Evolutionary conservation across 2,888 invertebrate species (phyloP).

Genomic region (Harpalus rubripes): DNA sequence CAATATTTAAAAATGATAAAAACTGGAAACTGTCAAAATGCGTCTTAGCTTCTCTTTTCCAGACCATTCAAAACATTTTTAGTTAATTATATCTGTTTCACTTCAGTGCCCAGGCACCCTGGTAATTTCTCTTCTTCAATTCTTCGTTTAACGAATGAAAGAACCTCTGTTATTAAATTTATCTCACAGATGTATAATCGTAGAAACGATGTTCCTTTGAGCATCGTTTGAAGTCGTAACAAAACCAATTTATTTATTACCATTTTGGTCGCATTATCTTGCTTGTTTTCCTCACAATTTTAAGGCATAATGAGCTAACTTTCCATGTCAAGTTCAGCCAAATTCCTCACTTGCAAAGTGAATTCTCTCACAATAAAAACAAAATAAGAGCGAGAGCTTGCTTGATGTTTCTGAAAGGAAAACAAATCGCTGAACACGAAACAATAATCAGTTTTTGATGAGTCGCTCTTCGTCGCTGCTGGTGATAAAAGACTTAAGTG

Average conservation of each 20-base stretch:
- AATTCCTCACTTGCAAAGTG: slow-evolving; percentile 36
- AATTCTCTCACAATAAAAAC: slow-evolving; percentile 28
- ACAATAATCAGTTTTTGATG: slow-evolving; percentile 66
- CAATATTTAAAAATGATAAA: no score
- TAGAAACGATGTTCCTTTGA: slow-evolving; percentile 15
- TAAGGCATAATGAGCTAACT: slow-evolving; percentile 45
- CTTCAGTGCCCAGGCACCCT: neutral
- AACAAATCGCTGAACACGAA: slow-evolving; percentile 61
- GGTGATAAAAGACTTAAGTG: slow-evolving; percentile 60
- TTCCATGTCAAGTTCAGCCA: slow-evolving; percentile 24
- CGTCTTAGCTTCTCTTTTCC: no score
- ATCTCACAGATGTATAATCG: neutral
- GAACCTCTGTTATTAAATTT: neutral
- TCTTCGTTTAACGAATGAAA: neutral
- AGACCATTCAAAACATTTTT: no score
- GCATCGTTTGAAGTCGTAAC: slow-evolving; percentile 27
- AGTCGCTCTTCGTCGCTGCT: slow-evolving; percentile 50
- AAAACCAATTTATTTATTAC: slow-evolving; percentile 46
- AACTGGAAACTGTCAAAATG: no score
- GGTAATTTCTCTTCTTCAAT: neutral
- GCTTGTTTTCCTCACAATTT: slow-evolving; percentile 44
- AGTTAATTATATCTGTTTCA: neutral
- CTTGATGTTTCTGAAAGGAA: slow-evolving; percentile 52
- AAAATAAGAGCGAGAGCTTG: slow-evolving; percentile 16
- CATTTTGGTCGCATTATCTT: slow-evolving; percentile 23